Conservation (phyloP, 2,888 invertebrate genomes). For the Plebejus anna region DNA sequence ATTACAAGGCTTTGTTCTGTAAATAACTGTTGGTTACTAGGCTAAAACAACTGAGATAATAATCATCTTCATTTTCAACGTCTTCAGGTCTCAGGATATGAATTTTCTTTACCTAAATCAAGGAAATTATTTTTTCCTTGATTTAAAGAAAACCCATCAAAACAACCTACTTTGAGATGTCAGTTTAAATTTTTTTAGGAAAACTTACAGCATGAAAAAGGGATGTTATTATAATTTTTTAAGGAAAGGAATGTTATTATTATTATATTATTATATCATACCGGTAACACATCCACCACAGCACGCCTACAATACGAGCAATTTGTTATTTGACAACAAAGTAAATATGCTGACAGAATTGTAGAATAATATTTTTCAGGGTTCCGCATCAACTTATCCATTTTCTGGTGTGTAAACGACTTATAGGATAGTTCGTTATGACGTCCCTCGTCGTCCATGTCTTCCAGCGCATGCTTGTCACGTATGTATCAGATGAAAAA, state of each 20-base stretch:
- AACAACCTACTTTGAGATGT: too few species aligned
- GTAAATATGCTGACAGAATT: not conserved
- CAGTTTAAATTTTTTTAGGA: too few species aligned
- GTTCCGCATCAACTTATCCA: not conserved
- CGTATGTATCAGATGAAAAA: not conserved
- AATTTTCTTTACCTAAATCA: not conserved
- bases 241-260: too few species aligned
- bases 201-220: too few species aligned
- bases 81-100: not conserved
- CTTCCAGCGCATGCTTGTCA: not conserved
- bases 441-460: not conserved
- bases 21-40: not conserved
- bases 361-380: not conserved
- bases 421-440: not conserved
- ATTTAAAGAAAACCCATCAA: too few species aligned
- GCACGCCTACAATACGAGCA: not conserved
- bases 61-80: not conserved
- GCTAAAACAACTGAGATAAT: not conserved
- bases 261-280: too few species aligned
- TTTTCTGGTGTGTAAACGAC: not conserved
- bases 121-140: not conserved
- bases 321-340: not conserved
- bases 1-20: constrained; percentile 10
- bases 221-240: too few species aligned
- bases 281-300: too few species aligned